A percentile compares a stretch with the other conserved stretches of the same genome.
Evolutionary conservation across 1,140 invertebrate species (phyloP).

Genomic region (Ceratina calcarata): DNA sequence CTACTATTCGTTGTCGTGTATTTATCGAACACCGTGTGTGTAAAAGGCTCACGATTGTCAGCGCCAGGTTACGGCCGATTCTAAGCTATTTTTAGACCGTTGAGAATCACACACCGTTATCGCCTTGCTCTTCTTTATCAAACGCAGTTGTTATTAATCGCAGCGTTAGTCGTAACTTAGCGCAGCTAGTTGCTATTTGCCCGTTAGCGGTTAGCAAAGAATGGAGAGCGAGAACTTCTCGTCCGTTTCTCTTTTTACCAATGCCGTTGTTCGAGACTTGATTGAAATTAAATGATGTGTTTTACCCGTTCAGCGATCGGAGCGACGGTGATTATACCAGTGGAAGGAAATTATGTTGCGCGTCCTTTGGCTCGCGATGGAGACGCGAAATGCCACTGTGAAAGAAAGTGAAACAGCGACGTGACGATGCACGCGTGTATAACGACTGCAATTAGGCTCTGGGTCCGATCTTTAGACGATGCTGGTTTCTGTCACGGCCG

Average conservation of each 20-base stretch:
- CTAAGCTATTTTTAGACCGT: slow-evolving; percentile 47
- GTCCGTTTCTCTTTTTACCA: neutral
- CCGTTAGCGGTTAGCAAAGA: slow-evolving; percentile 25
- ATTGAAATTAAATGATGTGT: no score
- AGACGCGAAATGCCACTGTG: slow-evolving; percentile 8
- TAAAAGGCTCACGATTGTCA: slow-evolving; percentile 47
- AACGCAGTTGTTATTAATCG: slow-evolving; percentile 43
- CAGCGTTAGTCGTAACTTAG: slow-evolving; percentile 17
- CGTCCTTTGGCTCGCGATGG: neutral
- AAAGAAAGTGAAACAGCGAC: slow-evolving; percentile 20
- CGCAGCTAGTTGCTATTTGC: slow-evolving; percentile 2
- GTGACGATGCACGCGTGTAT: neutral
- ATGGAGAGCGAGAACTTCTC: neutral
- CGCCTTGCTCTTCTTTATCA: slow-evolving; percentile 27
- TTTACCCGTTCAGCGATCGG: neutral
- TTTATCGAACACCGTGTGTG: slow-evolving; percentile 42
- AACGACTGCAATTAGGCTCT: slow-evolving; percentile 49
- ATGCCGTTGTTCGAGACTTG: neutral
- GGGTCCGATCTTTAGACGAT: slow-evolving; percentile 43
- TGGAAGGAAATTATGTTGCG: slow-evolving; percentile 5
- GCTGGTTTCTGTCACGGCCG: slow-evolving; percentile 3
- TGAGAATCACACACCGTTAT: slow-evolving; percentile 29
- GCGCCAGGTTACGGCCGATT: neutral
- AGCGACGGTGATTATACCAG: neutral
- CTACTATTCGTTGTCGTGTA: slow-evolving; percentile 40